Evolutionary conservation across 2,797 vertebrate genomes (phyloP).

Genomic region (Morelia viridis): DNA sequence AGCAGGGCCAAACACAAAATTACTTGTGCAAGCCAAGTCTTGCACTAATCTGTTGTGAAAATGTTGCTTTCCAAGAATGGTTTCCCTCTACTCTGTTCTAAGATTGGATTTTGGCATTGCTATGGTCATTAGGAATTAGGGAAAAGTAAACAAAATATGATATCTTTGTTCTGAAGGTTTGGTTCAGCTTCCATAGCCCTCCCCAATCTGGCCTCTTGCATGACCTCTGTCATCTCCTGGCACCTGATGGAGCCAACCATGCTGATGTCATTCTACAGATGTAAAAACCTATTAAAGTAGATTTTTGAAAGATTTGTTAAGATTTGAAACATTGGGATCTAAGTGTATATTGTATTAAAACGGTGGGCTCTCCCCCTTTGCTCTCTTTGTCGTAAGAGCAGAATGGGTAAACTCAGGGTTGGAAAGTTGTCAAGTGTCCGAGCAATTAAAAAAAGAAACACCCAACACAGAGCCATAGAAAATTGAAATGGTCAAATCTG

Average conservation of each 20-base stretch:
- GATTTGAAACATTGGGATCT: background rate
- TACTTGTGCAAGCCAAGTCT: background rate
- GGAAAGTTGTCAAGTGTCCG: background rate
- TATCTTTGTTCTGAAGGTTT: background rate
- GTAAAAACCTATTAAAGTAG: background rate
- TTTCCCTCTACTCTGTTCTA: background rate
- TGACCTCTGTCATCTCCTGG: background rate
- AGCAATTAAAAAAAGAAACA: background rate
- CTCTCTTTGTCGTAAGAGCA: background rate
- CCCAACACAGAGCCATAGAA: background rate
- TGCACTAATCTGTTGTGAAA: background rate
- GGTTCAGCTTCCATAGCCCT: background rate
- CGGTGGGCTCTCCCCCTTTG: background rate
- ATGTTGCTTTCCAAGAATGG: background rate
- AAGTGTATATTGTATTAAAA: background rate
- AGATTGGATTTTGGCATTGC: background rate
- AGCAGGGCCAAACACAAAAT: background rate
- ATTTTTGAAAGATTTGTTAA: background rate
- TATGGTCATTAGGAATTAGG: background rate
- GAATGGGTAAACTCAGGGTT: background rate
- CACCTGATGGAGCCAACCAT: background rate
- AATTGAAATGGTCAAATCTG: background rate
- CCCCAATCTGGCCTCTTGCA: background rate
- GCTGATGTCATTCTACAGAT: background rate
- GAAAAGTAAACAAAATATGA: background rate